Conservation (phyloP, 2,113 vertebrate species). For the Marmota monax region DNA sequence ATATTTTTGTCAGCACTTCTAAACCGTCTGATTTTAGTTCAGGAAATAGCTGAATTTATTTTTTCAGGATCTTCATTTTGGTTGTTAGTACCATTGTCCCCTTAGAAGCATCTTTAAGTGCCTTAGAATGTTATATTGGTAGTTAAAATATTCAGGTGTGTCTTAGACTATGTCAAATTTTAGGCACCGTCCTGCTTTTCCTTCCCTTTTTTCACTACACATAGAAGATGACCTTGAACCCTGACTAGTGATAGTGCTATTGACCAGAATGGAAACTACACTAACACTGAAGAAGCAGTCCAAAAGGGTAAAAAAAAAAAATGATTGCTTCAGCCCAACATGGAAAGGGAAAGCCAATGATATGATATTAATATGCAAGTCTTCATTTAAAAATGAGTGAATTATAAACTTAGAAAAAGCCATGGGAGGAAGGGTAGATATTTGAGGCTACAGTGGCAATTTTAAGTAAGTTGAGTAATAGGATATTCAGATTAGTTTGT, state of each 20-base stretch:
- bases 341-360: background rate
- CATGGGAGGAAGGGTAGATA: background rate
- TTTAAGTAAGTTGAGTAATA: conserved; percentile 38
- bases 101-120: background rate
- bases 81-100: fast-evolving
- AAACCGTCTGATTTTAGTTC: background rate
- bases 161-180: background rate
- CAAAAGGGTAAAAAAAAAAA: too few species aligned
- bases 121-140: background rate
- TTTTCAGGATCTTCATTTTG: background rate
- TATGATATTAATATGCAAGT: background rate
- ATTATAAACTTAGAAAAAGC: background rate
- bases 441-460: conserved; percentile 21
- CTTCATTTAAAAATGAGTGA: conserved; percentile 3
- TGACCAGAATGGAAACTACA: background rate
- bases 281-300: background rate
- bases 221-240: background rate
- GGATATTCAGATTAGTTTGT: background rate
- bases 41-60: background rate
- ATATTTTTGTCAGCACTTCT: background rate
- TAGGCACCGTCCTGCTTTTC: background rate
- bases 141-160: background rate
- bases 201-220: background rate
- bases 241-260: background rate
- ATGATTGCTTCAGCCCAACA: background rate